Evolutionary conservation across 1,140 invertebrate species (phyloP).

Genomic region (Xylocopa sonorina): DNA sequence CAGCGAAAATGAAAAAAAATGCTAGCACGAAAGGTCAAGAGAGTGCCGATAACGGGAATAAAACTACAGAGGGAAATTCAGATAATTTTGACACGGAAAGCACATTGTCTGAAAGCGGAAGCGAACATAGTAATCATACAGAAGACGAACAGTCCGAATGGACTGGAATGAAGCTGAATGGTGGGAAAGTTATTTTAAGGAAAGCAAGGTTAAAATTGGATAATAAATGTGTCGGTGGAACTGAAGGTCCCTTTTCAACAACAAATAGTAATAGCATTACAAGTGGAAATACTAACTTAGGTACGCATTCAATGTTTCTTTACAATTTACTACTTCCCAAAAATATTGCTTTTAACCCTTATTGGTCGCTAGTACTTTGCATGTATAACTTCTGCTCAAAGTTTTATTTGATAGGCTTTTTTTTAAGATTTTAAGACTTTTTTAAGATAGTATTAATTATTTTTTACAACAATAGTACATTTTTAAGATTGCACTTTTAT

Average conservation of each 20-base stretch:
- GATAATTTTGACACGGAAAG: constrained; percentile 82
- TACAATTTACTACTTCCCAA: no score
- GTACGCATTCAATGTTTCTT: constrained; percentile 40
- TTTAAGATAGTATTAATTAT: no score
- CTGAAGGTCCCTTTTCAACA: constrained; percentile 86
- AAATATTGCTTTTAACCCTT: background rate
- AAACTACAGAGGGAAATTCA: constrained; percentile 61
- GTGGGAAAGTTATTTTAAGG: constrained; percentile 87
- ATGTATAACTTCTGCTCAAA: no score
- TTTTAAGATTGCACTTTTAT: no score
- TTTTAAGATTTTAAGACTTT: no score
- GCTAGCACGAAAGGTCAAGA: constrained; percentile 14
- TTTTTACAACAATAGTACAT: no score
- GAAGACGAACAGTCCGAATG: constrained; percentile 81
- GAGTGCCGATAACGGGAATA: constrained; percentile 35
- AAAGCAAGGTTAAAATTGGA: constrained; percentile 87
- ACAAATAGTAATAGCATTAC: constrained; percentile 75
- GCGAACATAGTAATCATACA: constrained; percentile 80
- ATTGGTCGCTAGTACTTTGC: no score
- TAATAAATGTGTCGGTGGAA: constrained; percentile 81
- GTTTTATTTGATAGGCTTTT: no score
- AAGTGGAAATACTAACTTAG: constrained; percentile 70
- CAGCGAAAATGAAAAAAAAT: constrained; percentile 35
- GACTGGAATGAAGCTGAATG: constrained; percentile 80
- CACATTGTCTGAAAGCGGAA: constrained; percentile 81